Base-by-base conservation (phyloP, 2,113 vertebrate genomes). In the Lamprologus lemairii region DNA sequence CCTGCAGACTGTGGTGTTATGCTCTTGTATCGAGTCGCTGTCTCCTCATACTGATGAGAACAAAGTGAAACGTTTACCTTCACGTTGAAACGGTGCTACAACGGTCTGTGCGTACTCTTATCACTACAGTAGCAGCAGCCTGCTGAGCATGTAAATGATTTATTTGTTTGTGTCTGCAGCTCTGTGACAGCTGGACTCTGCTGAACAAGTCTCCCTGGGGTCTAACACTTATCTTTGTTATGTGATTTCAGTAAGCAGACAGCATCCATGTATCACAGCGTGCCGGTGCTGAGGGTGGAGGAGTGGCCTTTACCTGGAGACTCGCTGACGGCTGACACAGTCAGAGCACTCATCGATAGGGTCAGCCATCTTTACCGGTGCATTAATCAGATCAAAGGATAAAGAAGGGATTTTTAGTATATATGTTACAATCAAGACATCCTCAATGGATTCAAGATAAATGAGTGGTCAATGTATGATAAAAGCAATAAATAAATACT, bases 331-430 rank as follows among this genome's bases (percentile, higher is more conserved):
- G 96, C 97, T 5, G 97, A 98, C 55, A 91, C 94, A 2, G 97
- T 97, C 81, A 95, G 97, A 93, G 98, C 97, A 7, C 96, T 99
- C 78, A 94, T 99, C 73, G 97, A 98, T 96, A 97, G 98, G 97
- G 98, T 99, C 96, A 85, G 96, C 87, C 42, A 26, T 2, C 16
- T 63, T 75, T 23, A 42, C 17, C 10, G 26, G 9, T 47, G 71
- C 40, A 28, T 28, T 75, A 75, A 9, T 75, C 42, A 75, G 42
- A 47, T 47, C 14, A 26, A 47, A 17, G 40, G 23, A 75, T 47
- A 47, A 47, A 19, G 35, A 40, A 71, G 23, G 40, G 9, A 75
- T 47, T 47, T 47, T 47, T 23, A 17, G 14, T 28, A 28, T 28
- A 75, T 49, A 19, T 75, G 71, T 78, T 49, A 78, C 4, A 2